Percentiles rank a stretch among this genome's conserved stretches.
Conservation (phyloP, 2,888 invertebrate genomes). For the Noctuana brunneofusca region DNA sequence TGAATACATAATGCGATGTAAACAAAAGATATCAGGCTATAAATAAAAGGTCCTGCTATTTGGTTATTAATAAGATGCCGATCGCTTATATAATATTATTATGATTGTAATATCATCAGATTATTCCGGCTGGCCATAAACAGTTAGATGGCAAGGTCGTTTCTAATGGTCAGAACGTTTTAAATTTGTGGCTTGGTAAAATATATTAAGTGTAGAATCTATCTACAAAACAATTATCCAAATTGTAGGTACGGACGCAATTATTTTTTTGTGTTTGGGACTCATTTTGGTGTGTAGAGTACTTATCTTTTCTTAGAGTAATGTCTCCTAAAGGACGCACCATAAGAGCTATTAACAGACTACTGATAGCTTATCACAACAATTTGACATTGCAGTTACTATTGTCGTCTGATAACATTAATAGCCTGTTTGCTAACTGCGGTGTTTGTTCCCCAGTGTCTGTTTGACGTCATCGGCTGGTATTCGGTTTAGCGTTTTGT, state of each 20-base stretch:
- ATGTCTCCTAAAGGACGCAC: no score
- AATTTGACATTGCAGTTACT: not conserved
- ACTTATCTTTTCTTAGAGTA: no score
- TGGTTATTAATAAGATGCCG: constrained; percentile 47
- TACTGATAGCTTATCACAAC: no score
- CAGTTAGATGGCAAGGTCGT: constrained; percentile 67
- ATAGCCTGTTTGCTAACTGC: no score
- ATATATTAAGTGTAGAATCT: not conserved
- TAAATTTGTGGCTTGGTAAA: constrained; percentile 15
- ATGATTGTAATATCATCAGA: constrained; percentile 45
- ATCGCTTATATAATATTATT: constrained; percentile 50
- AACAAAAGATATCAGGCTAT: not conserved
- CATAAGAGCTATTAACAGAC: no score
- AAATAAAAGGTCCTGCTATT: constrained; percentile 7
- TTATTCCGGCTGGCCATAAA: constrained; percentile 53
- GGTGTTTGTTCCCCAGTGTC: no score
- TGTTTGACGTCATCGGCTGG: not conserved
- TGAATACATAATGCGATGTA: not conserved
- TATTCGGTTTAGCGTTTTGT: not conserved
- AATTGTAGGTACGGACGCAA: no score
- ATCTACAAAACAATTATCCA: no score
- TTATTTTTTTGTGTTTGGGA: no score
- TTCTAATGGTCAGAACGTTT: constrained; percentile 36
- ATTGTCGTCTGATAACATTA: no score
- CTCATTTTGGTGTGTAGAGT: no score